A percentile compares a stretch with the other conserved stretches of the same genome.
These are phyloP conservation scores for Emydocephalus ijimae DNA, from an alignment of 2,113 vertebrate genomes.

Conservation along the genomic window DNA sequence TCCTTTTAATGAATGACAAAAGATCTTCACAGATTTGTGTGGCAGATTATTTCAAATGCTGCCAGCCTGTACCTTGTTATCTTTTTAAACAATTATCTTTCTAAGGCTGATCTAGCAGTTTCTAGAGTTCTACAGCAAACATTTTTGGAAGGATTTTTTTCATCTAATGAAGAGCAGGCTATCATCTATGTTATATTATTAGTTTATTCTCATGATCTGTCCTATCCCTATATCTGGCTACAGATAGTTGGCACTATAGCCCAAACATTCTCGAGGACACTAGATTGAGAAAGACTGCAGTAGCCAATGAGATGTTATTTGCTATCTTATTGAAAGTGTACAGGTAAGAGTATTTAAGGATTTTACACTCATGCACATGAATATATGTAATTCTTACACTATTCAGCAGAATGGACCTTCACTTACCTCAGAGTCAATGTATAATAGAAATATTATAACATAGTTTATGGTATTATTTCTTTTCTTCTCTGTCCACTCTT, in stretches of 20 bases:
- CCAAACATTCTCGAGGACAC: not conserved
- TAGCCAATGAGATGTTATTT: not conserved
- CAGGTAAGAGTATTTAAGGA: not conserved
- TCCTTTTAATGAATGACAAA: not conserved
- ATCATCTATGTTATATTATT: not conserved
- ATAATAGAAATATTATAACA: not conserved
- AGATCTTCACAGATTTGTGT: not conserved
- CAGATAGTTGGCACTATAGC: not conserved
- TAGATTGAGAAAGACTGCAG: not conserved
- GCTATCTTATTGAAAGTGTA: not conserved
- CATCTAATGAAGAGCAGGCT: not conserved
- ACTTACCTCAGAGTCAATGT: not conserved
- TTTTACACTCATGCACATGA: not conserved
- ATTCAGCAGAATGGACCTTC: not conserved
- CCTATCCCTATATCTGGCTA: not conserved
- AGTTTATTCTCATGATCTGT: not conserved
- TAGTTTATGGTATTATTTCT: not conserved
- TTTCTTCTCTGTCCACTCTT: not conserved
- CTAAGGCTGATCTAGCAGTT: not conserved
- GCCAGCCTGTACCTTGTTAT: not conserved
- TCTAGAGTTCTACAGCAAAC: not conserved
- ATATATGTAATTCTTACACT: not conserved
- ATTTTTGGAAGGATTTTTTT: not conserved
- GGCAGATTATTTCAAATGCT: not conserved
- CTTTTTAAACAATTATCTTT: not conserved